A percentile compares a stretch with the other conserved stretches of the same genome.
Conservation (phyloP, 2,888 invertebrate genomes). For the Oithona nana region DNA sequence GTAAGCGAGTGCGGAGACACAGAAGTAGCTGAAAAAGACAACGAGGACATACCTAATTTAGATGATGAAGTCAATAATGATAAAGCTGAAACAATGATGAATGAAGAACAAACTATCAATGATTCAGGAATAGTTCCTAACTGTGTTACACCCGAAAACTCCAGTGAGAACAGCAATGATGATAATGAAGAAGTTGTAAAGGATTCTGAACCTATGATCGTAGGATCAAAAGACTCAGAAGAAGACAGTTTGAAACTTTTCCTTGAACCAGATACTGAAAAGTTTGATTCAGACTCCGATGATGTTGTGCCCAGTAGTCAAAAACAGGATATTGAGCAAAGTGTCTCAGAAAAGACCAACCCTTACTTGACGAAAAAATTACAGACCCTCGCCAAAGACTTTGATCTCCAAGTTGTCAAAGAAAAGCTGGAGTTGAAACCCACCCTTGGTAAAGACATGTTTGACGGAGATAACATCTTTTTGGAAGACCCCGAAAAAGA, state of each 20-base stretch:
- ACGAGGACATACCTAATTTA: too few species aligned
- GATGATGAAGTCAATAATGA: not conserved
- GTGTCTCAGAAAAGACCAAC: not conserved
- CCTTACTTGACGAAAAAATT: not conserved
- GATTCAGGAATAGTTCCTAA: not conserved
- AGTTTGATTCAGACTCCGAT: not conserved
- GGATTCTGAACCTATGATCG: not conserved
- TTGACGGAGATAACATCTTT: slow-evolving; percentile 17
- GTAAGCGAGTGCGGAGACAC: too few species aligned
- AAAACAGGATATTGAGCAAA: not conserved
- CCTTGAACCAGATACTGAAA: not conserved
- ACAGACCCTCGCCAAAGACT: not conserved
- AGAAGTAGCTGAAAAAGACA: too few species aligned
- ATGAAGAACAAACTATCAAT: not conserved
- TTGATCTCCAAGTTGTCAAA: not conserved
- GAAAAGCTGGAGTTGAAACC: not conserved
- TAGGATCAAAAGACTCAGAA: too few species aligned
- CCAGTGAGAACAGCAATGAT: not conserved
- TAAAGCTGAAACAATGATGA: not conserved
- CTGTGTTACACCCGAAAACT: not conserved
- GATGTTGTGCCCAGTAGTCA: not conserved
- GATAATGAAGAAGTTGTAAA: not conserved
- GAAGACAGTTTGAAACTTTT: not conserved
- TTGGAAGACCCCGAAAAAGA: not conserved
- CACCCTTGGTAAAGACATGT: not conserved